Percentiles rank a stretch among this genome's conserved stretches.
Evolutionary conservation across 53 echinoderm and acorn worm genomes (phyloP).

Genomic region (Holothuria scabra): DNA sequence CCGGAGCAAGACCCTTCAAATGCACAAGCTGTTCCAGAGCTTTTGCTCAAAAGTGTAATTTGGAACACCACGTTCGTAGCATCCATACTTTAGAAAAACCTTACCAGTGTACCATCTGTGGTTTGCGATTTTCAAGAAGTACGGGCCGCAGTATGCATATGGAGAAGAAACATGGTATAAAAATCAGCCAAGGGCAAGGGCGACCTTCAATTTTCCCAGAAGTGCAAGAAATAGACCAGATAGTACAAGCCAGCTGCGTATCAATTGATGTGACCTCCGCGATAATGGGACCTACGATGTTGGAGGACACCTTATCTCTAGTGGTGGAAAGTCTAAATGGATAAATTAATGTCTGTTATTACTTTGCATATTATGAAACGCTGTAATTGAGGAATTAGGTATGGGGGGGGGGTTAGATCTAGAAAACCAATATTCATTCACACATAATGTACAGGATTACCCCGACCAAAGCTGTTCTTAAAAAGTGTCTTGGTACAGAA

Average conservation of each 20-base stretch:
- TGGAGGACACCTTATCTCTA: conserved; percentile 6
- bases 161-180: conserved; percentile 33
- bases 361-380: too few relatives aligned
- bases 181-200: conserved; percentile 2
- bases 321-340: neutral
- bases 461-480: too few relatives aligned
- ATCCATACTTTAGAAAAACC: conserved; percentile 31
- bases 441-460: too few relatives aligned
- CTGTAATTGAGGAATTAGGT: too few relatives aligned
- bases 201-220: neutral
- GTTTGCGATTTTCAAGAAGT: conserved; percentile 3
- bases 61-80: conserved; percentile 8
- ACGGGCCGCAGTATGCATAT: conserved; percentile 23
- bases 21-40: neutral
- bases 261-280: conserved; percentile 6
- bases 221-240: neutral
- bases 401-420: too few relatives aligned
- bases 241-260: neutral
- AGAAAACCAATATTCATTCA: too few relatives aligned
- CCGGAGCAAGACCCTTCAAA: conserved; percentile 50
- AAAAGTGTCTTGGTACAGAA: too few relatives aligned
- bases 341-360: too few relatives aligned
- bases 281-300: neutral
- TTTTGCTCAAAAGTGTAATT: conserved; percentile 28
- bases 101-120: conserved; percentile 16